Base-by-base conservation (phyloP, 2,113 vertebrate species). In the Ceuthmochares aereus region DNA sequence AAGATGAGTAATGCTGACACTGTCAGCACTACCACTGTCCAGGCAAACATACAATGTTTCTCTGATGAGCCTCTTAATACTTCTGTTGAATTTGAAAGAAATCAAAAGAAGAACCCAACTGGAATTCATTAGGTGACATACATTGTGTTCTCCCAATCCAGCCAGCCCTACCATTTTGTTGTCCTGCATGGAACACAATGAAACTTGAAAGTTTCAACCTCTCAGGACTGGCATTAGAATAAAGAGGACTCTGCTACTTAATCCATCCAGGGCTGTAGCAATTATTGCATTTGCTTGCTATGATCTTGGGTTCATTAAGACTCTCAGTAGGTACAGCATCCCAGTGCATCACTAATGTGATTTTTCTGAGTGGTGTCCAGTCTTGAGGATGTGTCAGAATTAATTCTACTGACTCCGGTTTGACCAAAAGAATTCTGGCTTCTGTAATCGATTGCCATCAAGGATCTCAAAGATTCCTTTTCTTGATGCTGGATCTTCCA, bases 311-410 rank as follows among this genome's bases (percentile, higher is more conserved):
- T 54, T 87, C 30, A 7, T 62, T 70, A 29, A n/a, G 11, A 32
- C 16, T 66, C 20, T 37, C 59, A 19, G 8, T 26, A 34, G 51
- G 54, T 49, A 16, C 4, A 36, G 9, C 22, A 64, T 88, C 75
- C 20, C 26, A 72, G 0, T 42, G 21, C 19, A 51, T 81, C 6
- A 2, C 27, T 63, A 14, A 45, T 0, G 0, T 47, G 29, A n/a
- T 66, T 84, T 69, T 92, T 80, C 54, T 30, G 9, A 69, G 21
- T 34, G 4, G 27, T 51, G 12, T 63, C 37, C 22, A 77, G 2
- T 74, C 42, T 83, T 67, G 68, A 67, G 42, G 19, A 80, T 45
- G 13, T n/a, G 10, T 84, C 76, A 77, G 45, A 80, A 87, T 67
- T 77, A 62, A 70, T 84, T 81, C 73, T 59, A 4, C 36, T 77